Conservation (phyloP, 1,140 invertebrate genomes). For the Orchestia grillus region DNA sequence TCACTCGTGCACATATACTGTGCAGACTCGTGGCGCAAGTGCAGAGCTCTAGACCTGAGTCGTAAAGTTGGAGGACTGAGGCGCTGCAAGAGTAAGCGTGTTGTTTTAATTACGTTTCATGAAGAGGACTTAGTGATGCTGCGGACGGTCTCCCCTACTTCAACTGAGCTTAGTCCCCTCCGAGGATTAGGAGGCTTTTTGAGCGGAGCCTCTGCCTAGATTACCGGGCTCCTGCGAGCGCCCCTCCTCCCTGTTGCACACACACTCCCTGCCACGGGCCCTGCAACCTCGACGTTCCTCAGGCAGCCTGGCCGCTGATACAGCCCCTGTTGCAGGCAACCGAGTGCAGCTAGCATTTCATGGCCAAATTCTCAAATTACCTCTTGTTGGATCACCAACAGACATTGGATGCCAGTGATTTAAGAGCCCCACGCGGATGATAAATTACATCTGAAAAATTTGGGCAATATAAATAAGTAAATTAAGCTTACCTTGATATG, state of each 20-base stretch:
- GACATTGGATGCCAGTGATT: background rate
- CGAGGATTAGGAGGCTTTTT: slow-evolving; percentile 36
- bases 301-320: background rate
- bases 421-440: background rate
- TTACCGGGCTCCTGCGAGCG: background rate
- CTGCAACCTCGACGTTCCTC: background rate
- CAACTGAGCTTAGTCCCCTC: slow-evolving; percentile 23
- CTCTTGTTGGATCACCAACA: background rate
- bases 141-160: slow-evolving; percentile 33
- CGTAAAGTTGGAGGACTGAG: background rate
- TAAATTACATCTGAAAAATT: background rate
- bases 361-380: background rate
- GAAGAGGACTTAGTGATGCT: background rate
- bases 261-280: background rate
- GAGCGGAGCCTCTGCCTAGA: slow-evolving; percentile 26
- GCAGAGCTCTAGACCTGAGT: background rate
- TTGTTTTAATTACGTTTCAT: slow-evolving; percentile 53
- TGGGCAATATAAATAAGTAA: background rate
- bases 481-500: background rate
- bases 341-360: background rate
- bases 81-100: background rate
- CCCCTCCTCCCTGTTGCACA: background rate
- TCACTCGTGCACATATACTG: background rate
- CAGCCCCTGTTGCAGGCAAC: background rate
- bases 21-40: background rate